phyloP scores from a whole-genome alignment of 1,140 invertebrate genomes.

The Neomicropteryx cornuta region DNA sequence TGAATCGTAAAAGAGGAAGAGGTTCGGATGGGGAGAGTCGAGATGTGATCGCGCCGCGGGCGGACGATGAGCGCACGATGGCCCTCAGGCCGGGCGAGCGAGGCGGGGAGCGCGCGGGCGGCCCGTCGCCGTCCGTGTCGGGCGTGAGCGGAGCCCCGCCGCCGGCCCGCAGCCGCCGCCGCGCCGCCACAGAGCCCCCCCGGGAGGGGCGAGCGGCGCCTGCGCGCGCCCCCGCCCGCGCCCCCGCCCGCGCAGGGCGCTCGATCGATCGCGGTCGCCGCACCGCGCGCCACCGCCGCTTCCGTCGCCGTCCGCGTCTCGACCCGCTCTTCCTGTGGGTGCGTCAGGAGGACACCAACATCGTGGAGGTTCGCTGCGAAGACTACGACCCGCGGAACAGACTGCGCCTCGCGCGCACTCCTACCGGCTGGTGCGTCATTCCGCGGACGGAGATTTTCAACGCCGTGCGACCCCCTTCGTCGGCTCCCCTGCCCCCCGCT shows the following conservation, averaged over 20 bases:
- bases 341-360: constrained; percentile 60
- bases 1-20: neutral
- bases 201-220: constrained; percentile 5
- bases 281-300: constrained; percentile 6
- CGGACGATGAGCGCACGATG: constrained; percentile 16
- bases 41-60: neutral
- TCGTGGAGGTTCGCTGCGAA: constrained; percentile 72
- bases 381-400: constrained; percentile 76
- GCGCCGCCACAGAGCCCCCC: neutral
- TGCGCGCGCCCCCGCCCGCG: constrained; percentile 18
- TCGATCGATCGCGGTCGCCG: constrained; percentile 16
- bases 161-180: constrained; percentile 14
- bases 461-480: constrained; percentile 40
- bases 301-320: constrained; percentile 28
- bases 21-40: neutral
- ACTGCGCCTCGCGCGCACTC: constrained; percentile 65
- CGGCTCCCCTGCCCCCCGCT: constrained; percentile 19
- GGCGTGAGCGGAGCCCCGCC: constrained; percentile 18
- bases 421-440: constrained; percentile 69
- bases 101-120: constrained; percentile 22
- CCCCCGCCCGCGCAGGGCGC: constrained; percentile 12
- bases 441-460: constrained; percentile 58
- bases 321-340: constrained; percentile 76
- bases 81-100: constrained; percentile 21
- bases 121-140: constrained; percentile 19